Evolutionary conservation across 2,113 vertebrate genomes (phyloP).

Genomic region (Syngnathus scovelli): DNA sequence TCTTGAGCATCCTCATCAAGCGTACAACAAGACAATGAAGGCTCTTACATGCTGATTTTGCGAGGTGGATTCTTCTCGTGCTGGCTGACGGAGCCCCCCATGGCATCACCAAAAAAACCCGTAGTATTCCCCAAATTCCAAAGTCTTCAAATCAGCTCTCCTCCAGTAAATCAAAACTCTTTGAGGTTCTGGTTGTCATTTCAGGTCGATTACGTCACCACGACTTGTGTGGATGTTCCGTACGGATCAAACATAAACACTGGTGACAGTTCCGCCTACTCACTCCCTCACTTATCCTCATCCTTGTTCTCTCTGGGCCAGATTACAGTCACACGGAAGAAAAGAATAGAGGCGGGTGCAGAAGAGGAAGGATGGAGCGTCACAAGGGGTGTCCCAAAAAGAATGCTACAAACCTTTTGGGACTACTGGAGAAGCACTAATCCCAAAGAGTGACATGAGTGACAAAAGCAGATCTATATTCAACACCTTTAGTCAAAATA

Average conservation of each 20-base stretch:
- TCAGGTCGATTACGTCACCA: background rate
- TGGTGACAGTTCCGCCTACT: conserved; percentile 27
- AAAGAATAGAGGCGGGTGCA: conserved; percentile 11
- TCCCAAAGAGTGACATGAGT: background rate
- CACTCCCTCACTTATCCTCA: conserved; percentile 31
- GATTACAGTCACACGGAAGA: conserved; percentile 32
- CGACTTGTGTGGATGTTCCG: background rate
- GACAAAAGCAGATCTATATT: too few relatives aligned
- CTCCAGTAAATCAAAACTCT: conserved; percentile 9
- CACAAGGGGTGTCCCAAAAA: conserved; percentile 43
- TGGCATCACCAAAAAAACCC: conserved; percentile 34
- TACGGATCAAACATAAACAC: conserved; percentile 33
- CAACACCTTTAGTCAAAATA: too few relatives aligned
- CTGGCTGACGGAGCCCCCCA: conserved; percentile 68
- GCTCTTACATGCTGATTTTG: conserved; percentile 66
- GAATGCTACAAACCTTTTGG: conserved; percentile 54
- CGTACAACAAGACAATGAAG: conserved; percentile 44
- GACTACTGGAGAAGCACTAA: conserved; percentile 22
- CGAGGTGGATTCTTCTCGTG: conserved; percentile 50
- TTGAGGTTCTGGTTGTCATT: conserved; percentile 18
- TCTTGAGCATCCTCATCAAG: background rate
- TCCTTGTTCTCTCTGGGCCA: conserved; percentile 10
- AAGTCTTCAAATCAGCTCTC: conserved; percentile 37
- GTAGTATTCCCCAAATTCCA: background rate
- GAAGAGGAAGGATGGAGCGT: conserved; percentile 19